Conservation (phyloP, 1,140 invertebrate species). For the Potamilus streckersoni region DNA sequence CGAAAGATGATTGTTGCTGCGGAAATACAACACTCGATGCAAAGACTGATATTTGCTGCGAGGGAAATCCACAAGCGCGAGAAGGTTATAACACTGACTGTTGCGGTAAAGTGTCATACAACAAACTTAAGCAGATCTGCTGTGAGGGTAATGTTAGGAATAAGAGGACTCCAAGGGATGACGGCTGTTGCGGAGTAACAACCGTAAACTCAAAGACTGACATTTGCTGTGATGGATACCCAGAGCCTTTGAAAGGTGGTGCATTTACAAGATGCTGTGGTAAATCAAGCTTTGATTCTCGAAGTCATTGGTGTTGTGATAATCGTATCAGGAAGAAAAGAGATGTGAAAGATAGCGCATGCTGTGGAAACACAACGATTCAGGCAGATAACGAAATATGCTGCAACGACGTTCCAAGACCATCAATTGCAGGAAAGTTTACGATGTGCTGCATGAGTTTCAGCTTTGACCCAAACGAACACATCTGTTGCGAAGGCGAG, state of each 20-base stretch:
- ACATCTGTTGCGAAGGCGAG: conserved; percentile 17
- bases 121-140: conserved; percentile 22
- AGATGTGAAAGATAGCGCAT: conserved; percentile 19
- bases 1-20: conserved; percentile 26
- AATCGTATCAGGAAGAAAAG: conserved; percentile 7
- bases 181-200: conserved; percentile 27
- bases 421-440: conserved; percentile 10
- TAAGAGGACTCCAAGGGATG: conserved; percentile 14
- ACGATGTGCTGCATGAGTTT: conserved; percentile 26
- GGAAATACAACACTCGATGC: conserved; percentile 14
- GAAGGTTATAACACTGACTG: conserved; percentile 26
- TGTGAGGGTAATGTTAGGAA: conserved; percentile 17
- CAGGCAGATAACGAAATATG: conserved; percentile 11
- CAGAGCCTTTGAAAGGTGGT: conserved; percentile 10
- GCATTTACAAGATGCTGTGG: conserved; percentile 22
- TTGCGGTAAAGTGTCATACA: conserved; percentile 24
- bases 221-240: conserved; percentile 29
- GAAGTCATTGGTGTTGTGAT: conserved; percentile 9
- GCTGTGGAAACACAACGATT: conserved; percentile 15
- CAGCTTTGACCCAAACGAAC: conserved; percentile 21
- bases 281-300: conserved; percentile 15
- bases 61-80: conserved; percentile 21
- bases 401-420: conserved; percentile 9
- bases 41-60: conserved; percentile 20
- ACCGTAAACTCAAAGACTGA: conserved; percentile 26